phyloP scores from a whole-genome alignment of 1,140 invertebrate genomes.

The Drosophila ohnishii region DNA sequence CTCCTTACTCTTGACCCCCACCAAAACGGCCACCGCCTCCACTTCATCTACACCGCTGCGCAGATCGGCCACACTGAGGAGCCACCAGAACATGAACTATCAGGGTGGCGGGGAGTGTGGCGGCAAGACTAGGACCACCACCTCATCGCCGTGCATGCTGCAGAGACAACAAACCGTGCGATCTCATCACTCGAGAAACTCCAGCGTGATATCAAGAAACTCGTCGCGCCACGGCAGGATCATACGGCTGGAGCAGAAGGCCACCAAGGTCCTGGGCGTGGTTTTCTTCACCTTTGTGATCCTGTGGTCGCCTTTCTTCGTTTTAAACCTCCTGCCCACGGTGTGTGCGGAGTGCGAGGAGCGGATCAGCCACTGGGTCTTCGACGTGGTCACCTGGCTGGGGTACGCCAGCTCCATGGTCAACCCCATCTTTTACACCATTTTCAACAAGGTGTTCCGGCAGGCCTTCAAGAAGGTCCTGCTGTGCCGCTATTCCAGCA shows the following conservation, averaged over 20 bases:
- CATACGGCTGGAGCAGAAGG: constrained; percentile 94
- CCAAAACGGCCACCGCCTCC: constrained; percentile 75
- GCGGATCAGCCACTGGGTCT: constrained; percentile 89
- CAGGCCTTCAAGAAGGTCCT: constrained; percentile 95
- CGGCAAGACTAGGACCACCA: constrained; percentile 64
- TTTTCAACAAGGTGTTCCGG: constrained; percentile 96
- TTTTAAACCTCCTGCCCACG: constrained; percentile 91
- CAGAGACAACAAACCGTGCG: constrained; percentile 84
- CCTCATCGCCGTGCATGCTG: constrained; percentile 83
- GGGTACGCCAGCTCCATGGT: constrained; percentile 97
- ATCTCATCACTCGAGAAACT: constrained; percentile 88
- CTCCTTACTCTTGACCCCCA: constrained; percentile 81
- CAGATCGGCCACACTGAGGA: constrained; percentile 85
- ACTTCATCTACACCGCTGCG: constrained; percentile 84
- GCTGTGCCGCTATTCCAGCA: constrained; percentile 88
- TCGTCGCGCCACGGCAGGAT: constrained; percentile 92
- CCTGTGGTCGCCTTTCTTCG: constrained; percentile 97
- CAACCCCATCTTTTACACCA: constrained; percentile 97
- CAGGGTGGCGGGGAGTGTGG: constrained; percentile 37
- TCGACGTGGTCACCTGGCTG: constrained; percentile 94
- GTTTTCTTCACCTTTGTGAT: constrained; percentile 97
- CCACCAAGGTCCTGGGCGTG: constrained; percentile 96
- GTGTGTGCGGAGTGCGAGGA: constrained; percentile 91
- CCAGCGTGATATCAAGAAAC: constrained; percentile 91
- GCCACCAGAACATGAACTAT: constrained; percentile 84